These are phyloP conservation scores for Myopa tessellatipennis DNA, from an alignment of 2,888 invertebrate genomes.

Conservation along the genomic window DNA sequence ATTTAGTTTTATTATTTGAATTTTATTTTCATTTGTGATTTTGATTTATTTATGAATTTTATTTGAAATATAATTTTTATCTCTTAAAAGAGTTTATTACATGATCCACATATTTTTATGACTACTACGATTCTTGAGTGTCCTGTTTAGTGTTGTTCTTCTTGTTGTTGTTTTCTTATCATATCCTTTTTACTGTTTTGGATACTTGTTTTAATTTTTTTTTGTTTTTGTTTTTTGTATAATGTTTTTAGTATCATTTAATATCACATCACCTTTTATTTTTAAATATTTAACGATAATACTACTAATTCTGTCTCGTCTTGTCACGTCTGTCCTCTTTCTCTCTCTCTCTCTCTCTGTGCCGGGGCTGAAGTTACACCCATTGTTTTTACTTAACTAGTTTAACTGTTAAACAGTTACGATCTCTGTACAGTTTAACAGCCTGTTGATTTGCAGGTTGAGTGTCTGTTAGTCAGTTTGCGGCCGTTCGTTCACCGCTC, in stretches of 20 bases:
- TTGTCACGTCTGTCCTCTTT: too few relatives aligned
- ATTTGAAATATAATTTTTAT: not conserved
- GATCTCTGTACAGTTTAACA: too few relatives aligned
- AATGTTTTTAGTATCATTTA: conserved; percentile 54
- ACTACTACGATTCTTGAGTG: conserved; percentile 7
- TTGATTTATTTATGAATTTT: too few relatives aligned
- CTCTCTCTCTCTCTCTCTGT: too few relatives aligned
- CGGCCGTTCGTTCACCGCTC: too few relatives aligned
- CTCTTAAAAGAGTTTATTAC: not conserved
- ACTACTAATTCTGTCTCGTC: conserved; percentile 25
- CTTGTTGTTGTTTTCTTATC: conserved; percentile 34
- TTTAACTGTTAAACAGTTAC: too few relatives aligned
- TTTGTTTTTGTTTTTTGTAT: conserved; percentile 45
- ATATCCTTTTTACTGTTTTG: conserved; percentile 34
- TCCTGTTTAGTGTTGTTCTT: conserved; percentile 17
- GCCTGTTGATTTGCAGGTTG: too few relatives aligned
- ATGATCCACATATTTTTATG: conserved; percentile 36
- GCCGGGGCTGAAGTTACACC: too few relatives aligned
- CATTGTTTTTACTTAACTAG: too few relatives aligned
- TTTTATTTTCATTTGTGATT: too few relatives aligned
- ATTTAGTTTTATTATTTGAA: too few relatives aligned
- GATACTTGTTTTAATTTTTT: conserved; percentile 43
- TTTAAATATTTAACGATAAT: conserved; percentile 45
- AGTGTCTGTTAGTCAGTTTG: too few relatives aligned
- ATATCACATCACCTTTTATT: conserved; percentile 59